phyloP scores from a whole-genome alignment of 2,888 invertebrate species.

The Drosophila meridiana region DNA sequence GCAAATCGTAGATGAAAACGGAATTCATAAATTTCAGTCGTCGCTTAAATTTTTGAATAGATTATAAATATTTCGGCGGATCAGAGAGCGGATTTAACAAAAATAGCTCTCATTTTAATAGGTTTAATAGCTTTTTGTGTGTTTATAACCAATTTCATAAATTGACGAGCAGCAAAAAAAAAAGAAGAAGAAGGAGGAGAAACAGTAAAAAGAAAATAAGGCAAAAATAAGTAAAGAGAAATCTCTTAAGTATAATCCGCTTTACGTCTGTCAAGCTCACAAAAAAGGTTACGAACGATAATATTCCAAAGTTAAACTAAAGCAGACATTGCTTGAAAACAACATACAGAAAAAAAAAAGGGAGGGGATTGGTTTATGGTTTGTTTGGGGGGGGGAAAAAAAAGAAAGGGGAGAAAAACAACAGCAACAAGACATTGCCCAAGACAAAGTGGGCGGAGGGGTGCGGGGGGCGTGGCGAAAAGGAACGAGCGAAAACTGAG shows the following conservation, averaged over 20 bases:
- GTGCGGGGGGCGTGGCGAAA: not conserved
- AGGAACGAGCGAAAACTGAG: slow-evolving; percentile 12
- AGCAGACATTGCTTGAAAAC: slow-evolving; percentile 51
- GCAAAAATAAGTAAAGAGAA: slow-evolving; percentile 7
- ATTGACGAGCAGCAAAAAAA: slow-evolving; percentile 12
- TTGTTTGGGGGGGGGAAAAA: no score
- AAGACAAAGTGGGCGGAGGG: not conserved
- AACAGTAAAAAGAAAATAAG: not conserved
- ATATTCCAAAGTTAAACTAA: slow-evolving; percentile 51
- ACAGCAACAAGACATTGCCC: slow-evolving; percentile 32
- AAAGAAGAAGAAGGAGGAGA: not conserved
- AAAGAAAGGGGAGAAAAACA: no score
- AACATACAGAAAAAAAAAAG: slow-evolving; percentile 18
- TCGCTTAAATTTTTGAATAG: not conserved
- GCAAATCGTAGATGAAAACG: not conserved
- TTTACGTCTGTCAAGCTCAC: slow-evolving; percentile 40
- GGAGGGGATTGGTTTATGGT: no score
- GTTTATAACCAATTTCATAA: slow-evolving; percentile 36
- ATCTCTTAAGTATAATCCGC: slow-evolving; percentile 58
- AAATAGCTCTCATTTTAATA: slow-evolving; percentile 20
- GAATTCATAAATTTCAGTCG: not conserved
- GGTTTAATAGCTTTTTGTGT: slow-evolving; percentile 13
- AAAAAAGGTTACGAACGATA: slow-evolving; percentile 49
- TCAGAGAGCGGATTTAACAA: not conserved
- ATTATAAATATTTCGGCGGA: slow-evolving; percentile 1